Evolutionary conservation across 2,888 invertebrate genomes (phyloP), one percentile per base, ranked within the genome.

Genomic region (Galerucella nymphaeae): DNA sequence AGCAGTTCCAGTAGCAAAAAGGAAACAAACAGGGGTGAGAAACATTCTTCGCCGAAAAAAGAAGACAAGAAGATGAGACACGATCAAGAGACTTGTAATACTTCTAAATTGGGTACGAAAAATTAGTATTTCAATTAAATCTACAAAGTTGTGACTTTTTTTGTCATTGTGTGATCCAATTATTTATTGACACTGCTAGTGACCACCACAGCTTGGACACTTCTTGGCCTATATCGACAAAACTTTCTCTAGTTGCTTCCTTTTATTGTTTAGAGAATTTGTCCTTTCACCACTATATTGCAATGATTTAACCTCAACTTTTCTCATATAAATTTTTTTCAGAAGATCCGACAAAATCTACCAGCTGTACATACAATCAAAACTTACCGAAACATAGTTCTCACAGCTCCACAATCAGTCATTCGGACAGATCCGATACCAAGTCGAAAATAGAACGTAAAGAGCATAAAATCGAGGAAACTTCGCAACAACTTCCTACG

Each of bases 41-140:
- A 81, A 67, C 81, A 76, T 59, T 71, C 74, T n/a, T 82, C 82
- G 0, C 82, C 83, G 0, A 81, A 78, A 66, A 83, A 82, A 70
- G 82, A 83, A 30, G 83, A 84, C 13, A 80, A 78, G 41, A 82
- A 77, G 70, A 71, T 66, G 65, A 76, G 77, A 55, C 58, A 64
- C 9, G 79, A 80, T 38, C 72, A 76, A 59, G 79, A 79, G 11
- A 58, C 57, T 55, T 78, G 75, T 61, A 71, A 71, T 48, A 59
- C 48, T 55, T 75, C 78, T 62, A 74, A 79, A 72, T 72, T 70
- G 66, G 71, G 66, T 67, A 70, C 71, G 68, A 41, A 66, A 64
- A 30, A 30, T 30, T 2, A 5, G 23, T 30, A 30, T 30, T 30
- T 4, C 23, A 30, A 30, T 30, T 3, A 30, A 30, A 30, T 5